phyloP scores from a whole-genome alignment of 2,888 invertebrate species.

The Chymomyza caudatula region DNA sequence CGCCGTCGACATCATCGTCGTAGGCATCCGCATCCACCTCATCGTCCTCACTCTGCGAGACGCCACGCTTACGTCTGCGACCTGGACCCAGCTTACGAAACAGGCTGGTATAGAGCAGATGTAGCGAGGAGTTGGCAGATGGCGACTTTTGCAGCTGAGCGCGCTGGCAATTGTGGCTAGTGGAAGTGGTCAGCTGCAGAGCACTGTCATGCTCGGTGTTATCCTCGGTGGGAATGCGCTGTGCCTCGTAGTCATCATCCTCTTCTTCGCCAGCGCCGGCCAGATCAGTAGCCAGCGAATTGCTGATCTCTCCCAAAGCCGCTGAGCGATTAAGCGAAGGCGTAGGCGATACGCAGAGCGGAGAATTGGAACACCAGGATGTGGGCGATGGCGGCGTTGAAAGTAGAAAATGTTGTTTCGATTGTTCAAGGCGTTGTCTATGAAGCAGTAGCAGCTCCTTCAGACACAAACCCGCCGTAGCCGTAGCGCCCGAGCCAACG shows the following conservation, averaged over 20 bases:
- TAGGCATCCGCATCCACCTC: conserved; percentile 33
- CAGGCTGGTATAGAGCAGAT: conserved; percentile 72
- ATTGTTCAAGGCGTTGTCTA: conserved; percentile 74
- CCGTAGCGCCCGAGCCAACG: conserved; percentile 28
- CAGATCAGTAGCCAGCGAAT: conserved; percentile 25
- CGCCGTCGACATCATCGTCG: conserved; percentile 64
- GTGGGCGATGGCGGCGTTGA: conserved; percentile 73
- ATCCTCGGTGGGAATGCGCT: conserved; percentile 35
- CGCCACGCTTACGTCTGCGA: conserved; percentile 47
- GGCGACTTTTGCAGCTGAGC: conserved; percentile 65
- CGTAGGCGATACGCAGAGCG: conserved; percentile 57
- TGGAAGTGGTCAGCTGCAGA: conserved; percentile 53
- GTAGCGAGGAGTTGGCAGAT: conserved; percentile 67
- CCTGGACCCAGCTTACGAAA: conserved; percentile 65
- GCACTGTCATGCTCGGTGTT: conserved; percentile 53
- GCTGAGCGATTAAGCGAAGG: conserved; percentile 33
- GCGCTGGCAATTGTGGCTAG: conserved; percentile 20
- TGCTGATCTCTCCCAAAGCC: conserved; percentile 57
- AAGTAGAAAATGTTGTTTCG: conserved; percentile 76
- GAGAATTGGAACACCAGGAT: conserved; percentile 62
- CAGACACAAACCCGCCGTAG: conserved; percentile 58
- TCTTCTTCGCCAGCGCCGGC: conserved; percentile 25
- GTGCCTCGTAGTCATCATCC: conserved; percentile 44
- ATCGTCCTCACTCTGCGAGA: conserved; percentile 69
- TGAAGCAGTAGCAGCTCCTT: conserved; percentile 72